Base-by-base conservation (phyloP, 2,113 vertebrate genomes). In the Cryptotis parvus region DNA sequence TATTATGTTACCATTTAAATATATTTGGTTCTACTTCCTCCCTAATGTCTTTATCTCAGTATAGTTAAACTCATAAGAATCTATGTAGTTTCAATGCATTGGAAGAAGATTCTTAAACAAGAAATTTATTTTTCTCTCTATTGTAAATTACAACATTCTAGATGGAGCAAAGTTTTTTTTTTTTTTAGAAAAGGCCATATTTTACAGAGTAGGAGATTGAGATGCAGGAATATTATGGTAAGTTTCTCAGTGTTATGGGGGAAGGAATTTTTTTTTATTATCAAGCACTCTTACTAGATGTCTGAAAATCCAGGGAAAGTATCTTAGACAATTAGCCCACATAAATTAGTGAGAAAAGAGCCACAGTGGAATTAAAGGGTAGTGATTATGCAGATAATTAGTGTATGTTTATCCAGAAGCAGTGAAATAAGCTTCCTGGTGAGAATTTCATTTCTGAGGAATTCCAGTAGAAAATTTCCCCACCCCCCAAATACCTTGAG, bases 181-280 rank as follows among this genome's bases (percentile, higher is more conserved):
- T n/a, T n/a, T n/a, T n/a, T n/a, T n/a, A n/a, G n/a, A 78, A 70
- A 58, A 24, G n/a, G 29, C 29, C n/a, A 4, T 31, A 49, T 37
- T 72, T 87, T 70, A 49, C 5, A 79, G 73, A 83, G 41, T 52
- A 41, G 26, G 63, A 79, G 70, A 58, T 14, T 0, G 29, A 86
- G 66, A 33, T 4, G 0, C 6, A 0, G 27, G n/a, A 8, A 45
- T 31, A 6, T 55, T 69, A 33, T 1, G 37, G 7, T 37, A 37
- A 81, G n/a, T 2, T 63, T 22, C 33, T n/a, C 11, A 29, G 89
- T 1, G 26, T 35, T 35, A 22, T 15, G 55, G 26, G 29, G 37
- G 89, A 73, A 37, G 68, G 45, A 18, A 9, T 9, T 35, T 4
- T 33, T 39, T 5, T 1, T 75, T 22, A 4, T 76, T 22, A 3